Percentiles rank a stretch among this genome's conserved stretches.
phyloP scores from a whole-genome alignment of 2,888 invertebrate species.

The Carabus problematicus region DNA sequence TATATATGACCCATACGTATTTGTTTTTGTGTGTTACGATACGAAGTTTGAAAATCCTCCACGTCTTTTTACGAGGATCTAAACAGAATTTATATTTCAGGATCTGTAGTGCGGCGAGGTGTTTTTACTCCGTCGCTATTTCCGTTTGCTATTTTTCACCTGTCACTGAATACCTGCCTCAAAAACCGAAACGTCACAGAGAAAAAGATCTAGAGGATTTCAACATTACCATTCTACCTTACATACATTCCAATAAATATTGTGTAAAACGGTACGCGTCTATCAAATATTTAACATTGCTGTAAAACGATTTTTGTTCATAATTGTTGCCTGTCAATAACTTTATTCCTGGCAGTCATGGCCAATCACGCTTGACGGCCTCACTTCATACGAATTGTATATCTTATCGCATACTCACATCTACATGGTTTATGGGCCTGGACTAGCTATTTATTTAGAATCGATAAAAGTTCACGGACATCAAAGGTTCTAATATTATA shows the following conservation, averaged over 20 bases:
- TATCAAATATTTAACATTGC: slow-evolving; percentile 1
- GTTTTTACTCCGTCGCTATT: slow-evolving; percentile 19
- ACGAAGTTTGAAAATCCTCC: slow-evolving; percentile 7
- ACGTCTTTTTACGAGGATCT: slow-evolving; percentile 12
- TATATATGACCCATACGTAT: background rate
- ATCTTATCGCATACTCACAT: no score
- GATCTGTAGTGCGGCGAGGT: slow-evolving; percentile 7
- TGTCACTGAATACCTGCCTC: slow-evolving; percentile 26
- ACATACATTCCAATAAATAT: background rate
- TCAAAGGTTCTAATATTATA: no score
- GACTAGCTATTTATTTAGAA: no score
- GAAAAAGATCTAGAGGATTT: slow-evolving; percentile 12
- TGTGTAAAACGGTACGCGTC: slow-evolving; percentile 14
- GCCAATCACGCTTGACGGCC: background rate
- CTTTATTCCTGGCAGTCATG: slow-evolving; percentile 6
- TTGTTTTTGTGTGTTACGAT: background rate
- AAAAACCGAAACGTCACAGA: slow-evolving; percentile 20
- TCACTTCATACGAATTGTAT: no score
- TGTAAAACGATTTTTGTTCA: background rate
- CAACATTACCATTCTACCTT: background rate
- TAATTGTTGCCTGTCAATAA: background rate
- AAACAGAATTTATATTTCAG: slow-evolving; percentile 28
- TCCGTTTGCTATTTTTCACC: slow-evolving; percentile 30
- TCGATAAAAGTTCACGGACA: no score
- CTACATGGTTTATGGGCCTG: no score